A percentile compares a stretch with the other conserved stretches of the same genome.
These are phyloP conservation scores for Tychaedon coryphoeus DNA, from an alignment of 2,113 vertebrate genomes.

Conservation along the genomic window DNA sequence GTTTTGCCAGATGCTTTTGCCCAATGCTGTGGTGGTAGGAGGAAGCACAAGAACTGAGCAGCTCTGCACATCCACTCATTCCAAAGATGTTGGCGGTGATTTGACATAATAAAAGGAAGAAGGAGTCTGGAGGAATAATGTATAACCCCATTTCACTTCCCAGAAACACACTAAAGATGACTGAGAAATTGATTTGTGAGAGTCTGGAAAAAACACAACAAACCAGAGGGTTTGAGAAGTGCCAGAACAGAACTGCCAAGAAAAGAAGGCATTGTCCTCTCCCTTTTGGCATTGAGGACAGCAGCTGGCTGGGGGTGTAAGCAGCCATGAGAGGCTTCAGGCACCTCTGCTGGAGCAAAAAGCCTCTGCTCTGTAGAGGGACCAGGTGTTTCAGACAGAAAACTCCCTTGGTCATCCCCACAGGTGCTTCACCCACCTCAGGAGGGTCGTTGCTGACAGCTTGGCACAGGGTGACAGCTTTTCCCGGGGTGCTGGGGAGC, in stretches of 20 bases:
- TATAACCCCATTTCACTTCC: constrained; percentile 1
- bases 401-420: background rate
- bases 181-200: background rate
- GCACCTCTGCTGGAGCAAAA: background rate
- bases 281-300: background rate
- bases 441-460: background rate
- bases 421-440: background rate
- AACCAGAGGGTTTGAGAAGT: background rate
- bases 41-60: background rate
- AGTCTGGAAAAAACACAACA: background rate
- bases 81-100: background rate
- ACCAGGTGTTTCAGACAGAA: rapidly evolving
- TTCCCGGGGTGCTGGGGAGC: background rate
- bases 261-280: background rate
- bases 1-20: background rate
- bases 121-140: background rate
- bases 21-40: background rate
- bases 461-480: background rate
- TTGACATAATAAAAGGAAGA: background rate
- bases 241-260: background rate
- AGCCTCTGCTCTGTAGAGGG: background rate
- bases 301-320: background rate
- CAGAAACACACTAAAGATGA: constrained; percentile 41
- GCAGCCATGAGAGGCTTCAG: background rate
- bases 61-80: background rate